Evolutionary conservation across 2,113 vertebrate species (phyloP).

Genomic region (Gopherus evgoodei): DNA sequence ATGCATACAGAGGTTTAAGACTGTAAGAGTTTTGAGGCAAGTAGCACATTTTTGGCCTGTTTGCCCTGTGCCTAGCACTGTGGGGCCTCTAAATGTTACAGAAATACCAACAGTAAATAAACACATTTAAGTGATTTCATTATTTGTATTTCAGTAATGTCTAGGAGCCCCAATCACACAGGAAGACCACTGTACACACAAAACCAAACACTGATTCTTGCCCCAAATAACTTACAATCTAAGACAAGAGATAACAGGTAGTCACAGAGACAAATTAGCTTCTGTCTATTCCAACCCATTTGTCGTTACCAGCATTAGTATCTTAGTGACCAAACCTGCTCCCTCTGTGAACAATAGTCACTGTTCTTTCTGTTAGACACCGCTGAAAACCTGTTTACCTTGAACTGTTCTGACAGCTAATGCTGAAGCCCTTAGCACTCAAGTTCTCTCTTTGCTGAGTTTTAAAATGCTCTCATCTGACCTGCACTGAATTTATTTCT

Average conservation of each 20-base stretch:
- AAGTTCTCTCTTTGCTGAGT: not conserved
- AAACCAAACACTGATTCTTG: accelerated
- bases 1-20: accelerated
- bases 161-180: not conserved
- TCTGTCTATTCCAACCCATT: not conserved
- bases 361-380: not conserved
- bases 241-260: not conserved
- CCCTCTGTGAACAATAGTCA: too few relatives aligned
- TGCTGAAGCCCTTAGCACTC: accelerated
- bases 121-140: not conserved
- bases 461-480: not conserved
- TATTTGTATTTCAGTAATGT: not conserved
- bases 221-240: not conserved
- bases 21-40: not conserved
- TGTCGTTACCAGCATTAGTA: not conserved
- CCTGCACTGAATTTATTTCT: not conserved
- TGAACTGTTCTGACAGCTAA: not conserved
- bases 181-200: not conserved
- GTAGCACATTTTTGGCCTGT: not conserved
- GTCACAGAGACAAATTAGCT: not conserved
- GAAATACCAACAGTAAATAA: not conserved
- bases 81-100: not conserved
- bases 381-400: not conserved
- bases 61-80: not conserved
- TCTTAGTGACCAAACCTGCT: not conserved